phyloP scores from a whole-genome alignment of 92 coral and sea anemone species.

The Porites lobata region DNA sequence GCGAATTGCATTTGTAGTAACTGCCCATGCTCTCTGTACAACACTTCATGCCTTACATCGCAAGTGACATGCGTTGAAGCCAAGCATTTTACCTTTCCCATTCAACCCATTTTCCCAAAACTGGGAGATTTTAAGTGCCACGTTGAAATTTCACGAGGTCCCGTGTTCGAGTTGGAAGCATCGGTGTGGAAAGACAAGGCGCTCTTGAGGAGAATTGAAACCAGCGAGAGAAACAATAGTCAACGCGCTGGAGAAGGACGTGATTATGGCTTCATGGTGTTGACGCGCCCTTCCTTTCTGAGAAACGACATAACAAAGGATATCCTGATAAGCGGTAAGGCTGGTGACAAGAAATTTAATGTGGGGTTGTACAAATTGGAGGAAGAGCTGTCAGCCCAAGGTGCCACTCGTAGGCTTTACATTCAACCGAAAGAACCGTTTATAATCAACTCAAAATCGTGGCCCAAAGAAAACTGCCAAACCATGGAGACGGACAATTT shows the following conservation, averaged over 20 bases:
- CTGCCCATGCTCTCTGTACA: slow-evolving; percentile 71
- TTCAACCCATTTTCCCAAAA: slow-evolving; percentile 66
- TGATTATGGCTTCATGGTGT: slow-evolving; percentile 79
- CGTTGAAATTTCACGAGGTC: slow-evolving; percentile 67
- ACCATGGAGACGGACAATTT: slow-evolving; percentile 53
- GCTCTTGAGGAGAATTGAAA: slow-evolving; percentile 38
- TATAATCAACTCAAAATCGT: slow-evolving; percentile 59
- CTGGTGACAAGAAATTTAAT: slow-evolving; percentile 37
- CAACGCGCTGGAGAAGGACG: slow-evolving; percentile 29
- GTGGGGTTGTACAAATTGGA: slow-evolving; percentile 65
- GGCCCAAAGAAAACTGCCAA: slow-evolving; percentile 67
- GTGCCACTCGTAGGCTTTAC: slow-evolving; percentile 23
- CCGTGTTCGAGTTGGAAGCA: slow-evolving; percentile 67
- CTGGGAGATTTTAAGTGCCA: slow-evolving; percentile 76
- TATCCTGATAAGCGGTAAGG: slow-evolving; percentile 70
- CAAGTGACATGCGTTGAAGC: slow-evolving; percentile 69
- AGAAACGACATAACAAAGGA: slow-evolving; percentile 30
- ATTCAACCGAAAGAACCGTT: slow-evolving; percentile 76
- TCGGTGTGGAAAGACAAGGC: slow-evolving; percentile 76
- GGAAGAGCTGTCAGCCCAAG: slow-evolving; percentile 18
- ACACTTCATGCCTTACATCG: slow-evolving; percentile 51
- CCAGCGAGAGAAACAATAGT: slow-evolving; percentile 39
- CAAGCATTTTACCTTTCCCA: slow-evolving; percentile 62
- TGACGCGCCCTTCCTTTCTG: slow-evolving; percentile 69
- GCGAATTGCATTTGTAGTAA: slow-evolving; percentile 64